phyloP scores from a whole-genome alignment of 2,797 vertebrate genomes.

The Alectoris magna region DNA sequence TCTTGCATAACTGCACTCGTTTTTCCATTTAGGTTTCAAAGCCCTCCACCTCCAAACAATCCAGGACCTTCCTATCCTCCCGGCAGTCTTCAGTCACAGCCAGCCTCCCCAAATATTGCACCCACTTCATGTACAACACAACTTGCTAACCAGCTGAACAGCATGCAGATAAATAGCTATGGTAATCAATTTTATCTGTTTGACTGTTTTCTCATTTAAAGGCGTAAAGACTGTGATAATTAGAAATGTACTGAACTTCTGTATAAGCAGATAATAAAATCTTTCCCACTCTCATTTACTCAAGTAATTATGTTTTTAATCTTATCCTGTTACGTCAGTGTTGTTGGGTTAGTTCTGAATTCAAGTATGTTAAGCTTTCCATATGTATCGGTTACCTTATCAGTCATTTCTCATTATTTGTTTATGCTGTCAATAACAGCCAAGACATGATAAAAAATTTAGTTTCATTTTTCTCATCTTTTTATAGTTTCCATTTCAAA shows the following conservation, averaged over 20 bases:
- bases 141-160: constrained; percentile 87
- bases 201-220: not conserved
- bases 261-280: not conserved
- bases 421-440: not conserved
- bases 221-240: not conserved
- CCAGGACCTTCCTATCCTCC: constrained; percentile 64
- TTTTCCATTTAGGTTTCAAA: constrained; percentile 80
- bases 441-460: not conserved
- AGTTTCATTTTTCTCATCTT: not conserved
- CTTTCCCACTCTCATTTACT: not conserved
- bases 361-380: not conserved
- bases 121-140: constrained; percentile 79
- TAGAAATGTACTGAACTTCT: not conserved
- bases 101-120: constrained; percentile 78
- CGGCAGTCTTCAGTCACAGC: constrained; percentile 79
- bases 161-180: constrained; percentile 89
- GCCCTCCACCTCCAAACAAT: constrained; percentile 73
- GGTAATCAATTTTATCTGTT: constrained; percentile 75
- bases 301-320: not conserved
- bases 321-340: not conserved
- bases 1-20: not conserved
- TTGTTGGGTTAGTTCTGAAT: not conserved
- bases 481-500: not conserved
- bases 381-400: fast-evolving
- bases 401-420: not conserved